Conservation (phyloP, 2,888 invertebrate species). For the Agrilus mali region DNA sequence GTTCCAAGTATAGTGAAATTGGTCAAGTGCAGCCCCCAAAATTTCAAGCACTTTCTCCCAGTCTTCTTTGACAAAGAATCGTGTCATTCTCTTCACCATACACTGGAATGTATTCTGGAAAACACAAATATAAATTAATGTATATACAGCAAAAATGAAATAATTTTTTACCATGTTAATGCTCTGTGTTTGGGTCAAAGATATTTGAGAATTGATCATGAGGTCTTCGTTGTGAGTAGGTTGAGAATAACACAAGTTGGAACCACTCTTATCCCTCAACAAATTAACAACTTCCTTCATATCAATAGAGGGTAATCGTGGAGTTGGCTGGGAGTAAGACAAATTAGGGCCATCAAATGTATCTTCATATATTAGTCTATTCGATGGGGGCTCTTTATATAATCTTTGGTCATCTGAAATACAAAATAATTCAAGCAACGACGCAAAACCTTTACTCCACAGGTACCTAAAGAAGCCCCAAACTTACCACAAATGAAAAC, state of each 20-base stretch:
- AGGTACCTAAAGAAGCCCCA: no score
- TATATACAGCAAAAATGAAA: slow-evolving; percentile 6
- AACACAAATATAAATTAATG: slow-evolving; percentile 5
- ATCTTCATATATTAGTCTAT: no score
- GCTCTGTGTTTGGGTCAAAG: slow-evolving; percentile 37
- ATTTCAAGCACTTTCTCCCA: slow-evolving; percentile 53
- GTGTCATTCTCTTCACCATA: slow-evolving; percentile 82
- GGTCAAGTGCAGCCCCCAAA: slow-evolving; percentile 49
- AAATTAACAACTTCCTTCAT: no score
- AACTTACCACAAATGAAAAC: background rate
- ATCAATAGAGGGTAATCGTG: slow-evolving; percentile 14
- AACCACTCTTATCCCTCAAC: slow-evolving; percentile 16
- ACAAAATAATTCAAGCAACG: no score
- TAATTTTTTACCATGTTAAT: background rate
- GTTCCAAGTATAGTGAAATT: slow-evolving; percentile 52
- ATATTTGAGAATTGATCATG: slow-evolving; percentile 57
- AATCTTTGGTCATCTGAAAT: no score
- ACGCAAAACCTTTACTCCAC: no score
- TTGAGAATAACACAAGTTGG: slow-evolving; percentile 65
- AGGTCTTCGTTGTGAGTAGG: slow-evolving; percentile 74
- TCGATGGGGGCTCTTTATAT: no score
- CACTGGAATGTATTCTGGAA: slow-evolving; percentile 59
- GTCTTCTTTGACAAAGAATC: slow-evolving; percentile 71
- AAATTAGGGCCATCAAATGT: slow-evolving; percentile 1
- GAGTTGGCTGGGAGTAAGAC: slow-evolving; percentile 33